A percentile compares a stretch with the other conserved stretches of the same genome.
These are phyloP conservation scores for Acipenser ruthenus DNA, from an alignment of 2,797 vertebrate species.

Conservation along the genomic window DNA sequence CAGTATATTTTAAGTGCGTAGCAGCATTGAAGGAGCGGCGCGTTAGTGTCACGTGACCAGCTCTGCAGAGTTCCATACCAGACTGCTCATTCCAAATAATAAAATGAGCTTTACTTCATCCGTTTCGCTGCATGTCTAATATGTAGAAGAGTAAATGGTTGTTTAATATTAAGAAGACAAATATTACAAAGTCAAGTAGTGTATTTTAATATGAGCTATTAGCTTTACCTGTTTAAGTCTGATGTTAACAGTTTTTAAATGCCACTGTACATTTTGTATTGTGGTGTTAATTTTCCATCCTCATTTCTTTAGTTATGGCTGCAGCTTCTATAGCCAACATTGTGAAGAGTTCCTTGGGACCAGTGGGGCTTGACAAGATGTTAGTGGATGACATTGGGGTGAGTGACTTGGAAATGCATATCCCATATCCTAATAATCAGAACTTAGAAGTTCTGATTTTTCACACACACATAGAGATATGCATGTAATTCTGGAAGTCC, in stretches of 20 bases:
- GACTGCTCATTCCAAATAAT: too few species aligned
- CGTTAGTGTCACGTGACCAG: background rate
- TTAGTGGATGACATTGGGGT: slow-evolving; percentile 6
- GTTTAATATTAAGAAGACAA: background rate
- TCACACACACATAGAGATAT: background rate
- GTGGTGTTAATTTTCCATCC: too few species aligned
- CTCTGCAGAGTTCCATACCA: too few species aligned
- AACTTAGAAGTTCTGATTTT: background rate
- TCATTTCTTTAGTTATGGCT: slow-evolving; percentile 7
- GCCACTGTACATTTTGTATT: too few species aligned
- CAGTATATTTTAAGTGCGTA: background rate
- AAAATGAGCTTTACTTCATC: background rate
- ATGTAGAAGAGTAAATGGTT: background rate
- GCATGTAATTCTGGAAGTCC: background rate
- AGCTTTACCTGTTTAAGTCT: too few species aligned
- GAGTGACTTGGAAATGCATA: background rate
- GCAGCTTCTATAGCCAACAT: slow-evolving; percentile 12
- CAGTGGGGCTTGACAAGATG: slow-evolving; percentile 12
- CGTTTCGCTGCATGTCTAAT: background rate
- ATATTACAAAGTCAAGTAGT: background rate
- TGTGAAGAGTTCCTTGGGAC: slow-evolving; percentile 13
- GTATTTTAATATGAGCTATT: background rate
- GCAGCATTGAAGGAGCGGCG: too few species aligned
- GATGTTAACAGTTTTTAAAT: too few species aligned
- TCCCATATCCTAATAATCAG: background rate